These are phyloP conservation scores for Chrysogorgia sp. DNA, from an alignment of 92 coral and sea anemone species.

Conservation along the genomic window DNA sequence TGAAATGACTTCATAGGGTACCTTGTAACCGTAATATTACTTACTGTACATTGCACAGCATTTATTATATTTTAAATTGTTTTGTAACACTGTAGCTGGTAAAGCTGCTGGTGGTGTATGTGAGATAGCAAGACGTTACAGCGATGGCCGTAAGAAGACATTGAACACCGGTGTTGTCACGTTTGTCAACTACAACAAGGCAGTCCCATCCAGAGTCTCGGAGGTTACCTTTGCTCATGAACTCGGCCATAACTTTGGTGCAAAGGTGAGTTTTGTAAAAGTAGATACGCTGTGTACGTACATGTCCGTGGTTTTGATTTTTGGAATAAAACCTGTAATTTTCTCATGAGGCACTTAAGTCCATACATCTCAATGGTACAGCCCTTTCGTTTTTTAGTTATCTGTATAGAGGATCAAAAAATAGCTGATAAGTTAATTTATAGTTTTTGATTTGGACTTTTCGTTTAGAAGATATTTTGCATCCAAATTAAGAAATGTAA, in stretches of 20 bases:
- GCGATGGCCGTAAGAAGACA: slow-evolving; percentile 74
- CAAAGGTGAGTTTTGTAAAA: slow-evolving; percentile 77
- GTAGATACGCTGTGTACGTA: no score
- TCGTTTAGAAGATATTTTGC: no score
- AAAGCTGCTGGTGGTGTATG: slow-evolving; percentile 95
- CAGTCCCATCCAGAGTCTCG: slow-evolving; percentile 82
- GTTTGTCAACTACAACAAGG: slow-evolving; percentile 81
- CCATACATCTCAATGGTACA: no score
- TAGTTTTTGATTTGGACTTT: no score
- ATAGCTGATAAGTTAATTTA: no score
- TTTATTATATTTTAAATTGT: neutral
- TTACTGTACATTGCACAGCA: neutral
- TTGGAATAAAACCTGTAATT: no score
- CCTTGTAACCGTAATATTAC: neutral
- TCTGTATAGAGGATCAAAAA: no score
- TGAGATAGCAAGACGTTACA: slow-evolving; percentile 68
- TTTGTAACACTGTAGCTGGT: slow-evolving; percentile 10
- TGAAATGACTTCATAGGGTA: no score
- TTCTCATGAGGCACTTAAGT: no score
- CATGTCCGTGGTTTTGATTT: no score
- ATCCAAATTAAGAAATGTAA: no score
- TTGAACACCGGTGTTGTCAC: slow-evolving; percentile 96
- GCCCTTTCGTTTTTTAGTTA: no score
- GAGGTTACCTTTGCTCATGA: slow-evolving; percentile 98
- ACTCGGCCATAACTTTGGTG: slow-evolving; percentile 95